Evolutionary conservation across 1,140 invertebrate species (phyloP).

Genomic region (Zaprionus nigranus): DNA sequence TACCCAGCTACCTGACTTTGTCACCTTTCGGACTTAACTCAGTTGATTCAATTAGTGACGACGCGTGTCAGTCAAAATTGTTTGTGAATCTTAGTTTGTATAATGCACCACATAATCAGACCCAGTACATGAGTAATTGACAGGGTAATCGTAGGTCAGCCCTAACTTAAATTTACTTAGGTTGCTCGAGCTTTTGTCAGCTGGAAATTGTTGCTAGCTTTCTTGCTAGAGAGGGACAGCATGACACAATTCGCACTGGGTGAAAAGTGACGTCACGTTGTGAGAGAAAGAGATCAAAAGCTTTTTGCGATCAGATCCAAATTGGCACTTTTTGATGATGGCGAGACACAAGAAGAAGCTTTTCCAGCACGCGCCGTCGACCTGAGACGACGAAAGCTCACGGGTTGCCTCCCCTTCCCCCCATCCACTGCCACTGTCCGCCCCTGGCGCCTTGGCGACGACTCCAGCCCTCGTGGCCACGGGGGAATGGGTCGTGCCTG

Average conservation of each 20-base stretch:
- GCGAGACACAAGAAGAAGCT: slow-evolving; percentile 15
- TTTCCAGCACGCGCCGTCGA: slow-evolving; percentile 36
- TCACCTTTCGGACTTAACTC: not conserved
- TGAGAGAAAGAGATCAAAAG: not conserved
- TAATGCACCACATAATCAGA: not conserved
- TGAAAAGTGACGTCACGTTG: not conserved
- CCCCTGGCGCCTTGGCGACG: not conserved
- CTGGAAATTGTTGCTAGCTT: not conserved
- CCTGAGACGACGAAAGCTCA: slow-evolving; percentile 43
- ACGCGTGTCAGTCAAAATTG: not conserved
- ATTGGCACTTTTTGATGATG: not conserved
- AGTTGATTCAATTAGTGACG: not conserved
- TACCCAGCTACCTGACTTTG: not conserved
- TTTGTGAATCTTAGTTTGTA: not conserved
- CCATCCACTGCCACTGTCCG: not conserved
- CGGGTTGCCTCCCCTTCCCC: not conserved
- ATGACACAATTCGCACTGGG: not conserved
- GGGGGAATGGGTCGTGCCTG: not conserved
- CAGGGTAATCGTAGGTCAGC: not conserved
- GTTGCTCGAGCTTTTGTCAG: not conserved
- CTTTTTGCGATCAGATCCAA: slow-evolving; percentile 6
- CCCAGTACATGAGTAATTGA: not conserved
- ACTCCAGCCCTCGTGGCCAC: slow-evolving; percentile 6
- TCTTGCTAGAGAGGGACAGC: not conserved
- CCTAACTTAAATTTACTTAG: not conserved